Conservation (phyloP, 2,888 invertebrate genomes). For the Patella pellucida region DNA sequence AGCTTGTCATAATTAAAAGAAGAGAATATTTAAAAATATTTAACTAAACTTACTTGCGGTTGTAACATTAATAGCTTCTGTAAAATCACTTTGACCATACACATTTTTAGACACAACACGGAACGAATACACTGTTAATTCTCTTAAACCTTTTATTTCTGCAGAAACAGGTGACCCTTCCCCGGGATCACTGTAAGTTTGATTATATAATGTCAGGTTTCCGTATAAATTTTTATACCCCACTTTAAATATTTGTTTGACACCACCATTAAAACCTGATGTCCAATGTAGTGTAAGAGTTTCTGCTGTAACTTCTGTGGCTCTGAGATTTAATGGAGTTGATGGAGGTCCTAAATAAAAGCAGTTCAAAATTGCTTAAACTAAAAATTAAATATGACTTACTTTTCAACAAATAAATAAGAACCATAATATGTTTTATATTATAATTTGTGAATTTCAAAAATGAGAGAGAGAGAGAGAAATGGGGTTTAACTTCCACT, state of each 20-base stretch:
- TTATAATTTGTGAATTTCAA: no score
- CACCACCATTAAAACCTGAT: not conserved
- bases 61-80: not conserved
- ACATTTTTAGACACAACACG: not conserved
- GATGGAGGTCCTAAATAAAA: constrained; percentile 4
- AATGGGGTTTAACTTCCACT: no score
- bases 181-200: not conserved
- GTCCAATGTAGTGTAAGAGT: not conserved
- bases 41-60: not conserved
- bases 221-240: not conserved
- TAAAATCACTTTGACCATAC: not conserved
- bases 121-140: not conserved
- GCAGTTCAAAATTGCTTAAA: not conserved
- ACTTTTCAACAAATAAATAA: not conserved
- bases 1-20: no score
- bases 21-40: no score
- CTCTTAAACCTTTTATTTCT: not conserved
- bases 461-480: no score
- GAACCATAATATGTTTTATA: no score
- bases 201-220: constrained; percentile 3
- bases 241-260: not conserved
- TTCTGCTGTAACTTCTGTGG: not conserved
- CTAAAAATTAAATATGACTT: not conserved
- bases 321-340: not conserved
- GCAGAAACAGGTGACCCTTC: not conserved